Evolutionary conservation across 2,888 invertebrate species (phyloP), one percentile per base, ranked within the genome.

Genomic region (Himalopsyche kuldschensis): DNA sequence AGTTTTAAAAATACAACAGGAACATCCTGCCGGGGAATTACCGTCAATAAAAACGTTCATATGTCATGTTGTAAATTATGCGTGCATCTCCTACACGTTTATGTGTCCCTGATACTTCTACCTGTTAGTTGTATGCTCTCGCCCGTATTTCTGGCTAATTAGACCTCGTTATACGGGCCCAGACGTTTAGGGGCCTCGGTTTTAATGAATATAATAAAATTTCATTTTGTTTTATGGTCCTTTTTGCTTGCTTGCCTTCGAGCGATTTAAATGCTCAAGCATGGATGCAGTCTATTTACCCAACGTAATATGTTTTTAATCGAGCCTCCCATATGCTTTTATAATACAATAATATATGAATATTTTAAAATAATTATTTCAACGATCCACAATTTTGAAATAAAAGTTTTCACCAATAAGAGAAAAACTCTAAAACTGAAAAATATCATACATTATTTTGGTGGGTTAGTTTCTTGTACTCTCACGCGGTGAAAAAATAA

Each of bases 1-100:
- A 82, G 82, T 81, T 82, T 63, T 35, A 77, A 80, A 15, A 75
- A 78, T 30, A 41, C 81, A 78, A 47, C 78, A 27, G 48, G 30
- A 79, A 83, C 84, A 81, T 84, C 85, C 85, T 83, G 83, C 80
- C 78, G 75, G 77, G 77, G 83, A 85, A 85, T 84, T 84, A 84
- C 78, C 84, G 79, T 78, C 80, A 84, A 85, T 84, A 85, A 85
- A 85, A 84, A 83, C 81, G 78, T 84, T 83, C 82, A 81, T 85
- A 76, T 81, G 79, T 85, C 84, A 83, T 32, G 80, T 27, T 32
- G 63, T 80, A 84, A 80, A 82, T 84, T 84, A 82, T 78, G 80
- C 78, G 63, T 79, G 78, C 81, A 76, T 84, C 79, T 81, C 75
- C 78, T 75, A 75, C 82, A 76, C 75, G 55, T 48, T 55, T 47